Percentiles rank a stretch among this genome's conserved stretches.
Evolutionary conservation across 2,113 vertebrate species (phyloP).

Genomic region (Australoheros scitulus): DNA sequence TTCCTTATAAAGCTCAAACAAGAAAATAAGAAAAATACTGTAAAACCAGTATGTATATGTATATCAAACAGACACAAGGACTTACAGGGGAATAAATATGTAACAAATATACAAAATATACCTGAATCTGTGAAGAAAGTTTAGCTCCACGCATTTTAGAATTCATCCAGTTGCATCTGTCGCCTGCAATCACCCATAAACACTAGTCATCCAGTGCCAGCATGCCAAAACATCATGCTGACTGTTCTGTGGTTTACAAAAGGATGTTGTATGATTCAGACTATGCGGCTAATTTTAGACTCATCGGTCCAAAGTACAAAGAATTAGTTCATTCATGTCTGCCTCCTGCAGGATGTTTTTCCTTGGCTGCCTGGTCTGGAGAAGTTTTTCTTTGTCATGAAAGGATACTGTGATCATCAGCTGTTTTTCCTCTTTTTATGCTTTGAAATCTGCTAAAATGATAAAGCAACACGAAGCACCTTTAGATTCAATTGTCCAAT

Average conservation of each 20-base stretch:
- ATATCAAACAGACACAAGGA: too few relatives aligned
- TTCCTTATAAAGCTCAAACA: too few relatives aligned
- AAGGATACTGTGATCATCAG: not conserved
- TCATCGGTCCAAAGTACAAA: not conserved
- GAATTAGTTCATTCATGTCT: not conserved
- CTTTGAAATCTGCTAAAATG: not conserved
- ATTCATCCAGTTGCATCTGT: not conserved
- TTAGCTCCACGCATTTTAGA: not conserved
- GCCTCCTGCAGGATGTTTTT: not conserved
- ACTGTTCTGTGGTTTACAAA: not conserved
- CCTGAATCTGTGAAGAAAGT: not conserved
- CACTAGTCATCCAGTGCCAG: not conserved
- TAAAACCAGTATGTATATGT: too few relatives aligned
- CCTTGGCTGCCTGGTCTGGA: not conserved
- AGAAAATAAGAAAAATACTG: too few relatives aligned
- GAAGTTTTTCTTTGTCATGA: not conserved
- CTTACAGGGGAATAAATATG: too few relatives aligned
- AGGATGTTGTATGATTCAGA: not conserved
- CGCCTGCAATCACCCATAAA: not conserved
- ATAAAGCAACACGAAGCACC: not conserved
- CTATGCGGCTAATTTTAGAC: not conserved
- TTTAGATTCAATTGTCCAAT: not conserved
- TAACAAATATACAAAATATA: too few relatives aligned
- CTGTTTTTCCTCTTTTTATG: not conserved
- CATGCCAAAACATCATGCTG: not conserved